Percentiles rank a stretch among this genome's conserved stretches.
Conservation (phyloP, 2,113 vertebrate species). For the Scatophagus argus region DNA sequence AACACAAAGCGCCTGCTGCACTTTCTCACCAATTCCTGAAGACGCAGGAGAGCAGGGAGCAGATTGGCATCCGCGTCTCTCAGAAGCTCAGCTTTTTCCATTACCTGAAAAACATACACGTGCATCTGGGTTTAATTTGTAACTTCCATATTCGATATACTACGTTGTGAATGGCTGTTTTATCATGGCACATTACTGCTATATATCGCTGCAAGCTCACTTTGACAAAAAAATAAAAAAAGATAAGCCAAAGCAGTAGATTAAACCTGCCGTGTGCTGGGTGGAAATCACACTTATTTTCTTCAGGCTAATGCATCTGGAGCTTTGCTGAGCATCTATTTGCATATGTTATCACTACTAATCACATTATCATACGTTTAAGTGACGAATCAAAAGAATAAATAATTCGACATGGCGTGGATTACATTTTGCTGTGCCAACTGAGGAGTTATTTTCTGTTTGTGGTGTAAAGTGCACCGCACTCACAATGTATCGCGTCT, state of each 20-base stretch:
- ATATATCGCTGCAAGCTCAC: neutral
- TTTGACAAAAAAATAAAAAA: neutral
- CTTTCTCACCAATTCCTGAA: conserved; percentile 93
- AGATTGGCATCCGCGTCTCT: conserved; percentile 93
- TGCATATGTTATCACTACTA: conserved; percentile 41
- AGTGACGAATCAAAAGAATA: conserved; percentile 9
- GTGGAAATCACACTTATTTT: conserved; percentile 9
- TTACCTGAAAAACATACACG: conserved; percentile 83
- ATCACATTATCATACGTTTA: conserved; percentile 40
- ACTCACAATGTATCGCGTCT: conserved; percentile 95
- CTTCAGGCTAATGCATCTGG: conserved; percentile 36
- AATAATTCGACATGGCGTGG: conserved; percentile 9
- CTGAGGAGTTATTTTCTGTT: conserved; percentile 11
- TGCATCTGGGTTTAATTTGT: neutral
- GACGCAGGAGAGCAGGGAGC: conserved; percentile 92
- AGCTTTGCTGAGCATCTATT: conserved; percentile 38
- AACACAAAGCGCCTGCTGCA: conserved; percentile 17
- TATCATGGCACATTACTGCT: neutral
- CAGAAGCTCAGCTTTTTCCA: conserved; percentile 94
- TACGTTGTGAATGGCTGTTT: conserved; percentile 1
- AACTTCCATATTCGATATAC: neutral
- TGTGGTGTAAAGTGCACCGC: conserved; percentile 32
- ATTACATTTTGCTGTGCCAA: conserved; percentile 16
- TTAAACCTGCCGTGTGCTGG: conserved; percentile 11
- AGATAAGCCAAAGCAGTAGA: conserved; percentile 1